Evolutionary conservation across 2,888 invertebrate genomes (phyloP), one percentile per base, ranked within the genome.

Genomic region (Trichogramma dendrolimi): DNA sequence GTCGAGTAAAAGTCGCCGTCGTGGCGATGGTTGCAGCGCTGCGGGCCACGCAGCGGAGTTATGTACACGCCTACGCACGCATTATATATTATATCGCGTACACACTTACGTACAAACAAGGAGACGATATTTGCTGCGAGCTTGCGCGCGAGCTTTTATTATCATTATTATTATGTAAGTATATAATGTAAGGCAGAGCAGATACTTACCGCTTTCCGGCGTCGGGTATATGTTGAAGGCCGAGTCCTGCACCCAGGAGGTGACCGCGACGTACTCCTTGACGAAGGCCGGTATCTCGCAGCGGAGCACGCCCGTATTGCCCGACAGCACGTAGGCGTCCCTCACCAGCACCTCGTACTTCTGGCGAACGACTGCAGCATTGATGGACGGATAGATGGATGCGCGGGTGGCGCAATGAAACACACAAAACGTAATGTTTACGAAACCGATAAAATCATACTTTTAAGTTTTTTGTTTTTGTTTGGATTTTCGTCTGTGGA

Each of bases 281-380:
- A 93, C 91, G 81, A 91, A 93, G 70, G 89, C 86, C 50, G 95
- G 93, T 73, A 95, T 91, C 79, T 91, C 87, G 80, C 96, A 96
- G 75, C 91, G 88, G 68, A 96, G 84, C 66, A 95, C 89, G 4
- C 92, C 95, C 8, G 94, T 92, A 80, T 94, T 94, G 60, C 94
- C 94, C 61, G 90, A 85, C 81, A 93, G 91, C 74, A 94, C 94
- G 82, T 92, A 94, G 77, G 92, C 93, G 79, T 95, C 94, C 69
- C 91, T 90, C 68, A 95, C 92, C 81, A 90, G 90, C 55, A 95
- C 90, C 70, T 92, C 91, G 84, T 93, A 95, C 71, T 90, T 89
- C 74, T 90, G 88, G 77, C 88, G 90, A 67, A 93, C 85, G 73
- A 90, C 94, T 94, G 85, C 27, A 14, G 14, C 14, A 44, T 55